phyloP scores from a whole-genome alignment of 2,888 invertebrate species.

The Pristionchus japonicus region DNA sequence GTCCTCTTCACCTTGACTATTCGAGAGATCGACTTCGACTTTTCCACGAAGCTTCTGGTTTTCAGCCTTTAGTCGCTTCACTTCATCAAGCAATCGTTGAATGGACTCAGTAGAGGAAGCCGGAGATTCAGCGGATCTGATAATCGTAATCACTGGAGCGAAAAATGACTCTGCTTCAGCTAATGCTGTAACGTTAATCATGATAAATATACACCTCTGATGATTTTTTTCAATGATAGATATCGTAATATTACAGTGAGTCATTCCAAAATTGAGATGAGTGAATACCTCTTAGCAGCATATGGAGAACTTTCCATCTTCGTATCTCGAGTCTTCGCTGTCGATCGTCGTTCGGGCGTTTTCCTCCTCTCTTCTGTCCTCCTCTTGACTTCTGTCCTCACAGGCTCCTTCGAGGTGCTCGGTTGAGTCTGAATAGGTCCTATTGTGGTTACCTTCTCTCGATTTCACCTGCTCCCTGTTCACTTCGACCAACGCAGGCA shows the following conservation, averaged over 20 bases:
- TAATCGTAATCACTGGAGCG: neutral
- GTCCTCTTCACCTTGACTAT: conserved; percentile 1
- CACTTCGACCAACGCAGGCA: neutral
- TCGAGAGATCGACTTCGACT: neutral
- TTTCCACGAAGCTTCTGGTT: conserved; percentile 15
- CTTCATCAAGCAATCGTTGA: conserved; percentile 42
- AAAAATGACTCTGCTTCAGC: neutral
- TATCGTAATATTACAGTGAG: too few species aligned
- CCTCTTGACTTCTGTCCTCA: conserved; percentile 22
- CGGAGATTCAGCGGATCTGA: neutral
- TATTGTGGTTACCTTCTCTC: neutral
- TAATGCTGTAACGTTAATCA: too few species aligned
- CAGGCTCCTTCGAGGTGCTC: conserved; percentile 32
- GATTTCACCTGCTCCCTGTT: too few species aligned
- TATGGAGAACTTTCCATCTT: conserved; percentile 16
- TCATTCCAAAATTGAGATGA: too few species aligned
- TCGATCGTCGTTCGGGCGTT: neutral
- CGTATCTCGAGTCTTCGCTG: neutral
- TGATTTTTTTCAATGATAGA: too few species aligned
- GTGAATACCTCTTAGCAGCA: conserved; percentile 26
- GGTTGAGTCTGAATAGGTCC: conserved; percentile 10
- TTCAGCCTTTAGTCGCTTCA: conserved; percentile 33
- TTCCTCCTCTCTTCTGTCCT: neutral
- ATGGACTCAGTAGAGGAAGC: conserved; percentile 18
- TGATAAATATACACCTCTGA: too few species aligned